A percentile compares a stretch with the other conserved stretches of the same genome.
Evolutionary conservation across 2,113 vertebrate species (phyloP).

Genomic region (Xenopus borealis): DNA sequence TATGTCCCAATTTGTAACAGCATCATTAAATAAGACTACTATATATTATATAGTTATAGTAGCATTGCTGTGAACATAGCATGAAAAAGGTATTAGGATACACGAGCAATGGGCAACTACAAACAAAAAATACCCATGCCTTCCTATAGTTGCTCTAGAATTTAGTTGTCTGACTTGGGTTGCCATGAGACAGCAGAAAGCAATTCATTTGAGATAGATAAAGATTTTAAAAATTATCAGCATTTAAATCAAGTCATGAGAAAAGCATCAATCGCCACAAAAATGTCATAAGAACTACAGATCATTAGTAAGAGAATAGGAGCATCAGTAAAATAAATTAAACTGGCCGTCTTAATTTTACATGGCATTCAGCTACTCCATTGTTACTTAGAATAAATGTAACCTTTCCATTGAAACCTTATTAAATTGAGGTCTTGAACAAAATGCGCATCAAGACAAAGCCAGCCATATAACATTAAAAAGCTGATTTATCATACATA

Average conservation of each 20-base stretch:
- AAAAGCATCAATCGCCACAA: constrained; percentile 2
- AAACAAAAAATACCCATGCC: no score
- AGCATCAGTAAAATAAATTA: constrained; percentile 28
- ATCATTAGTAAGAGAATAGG: neutral
- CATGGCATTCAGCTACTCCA: constrained; percentile 18
- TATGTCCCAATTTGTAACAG: no score
- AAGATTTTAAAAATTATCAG: neutral
- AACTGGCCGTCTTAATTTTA: constrained; percentile 12
- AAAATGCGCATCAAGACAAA: constrained; percentile 32
- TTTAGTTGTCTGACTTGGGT: neutral
- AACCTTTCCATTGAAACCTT: constrained; percentile 26
- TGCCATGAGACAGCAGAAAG: neutral
- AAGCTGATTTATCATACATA: constrained; percentile 34
- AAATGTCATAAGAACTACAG: neutral
- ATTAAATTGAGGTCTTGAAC: constrained; percentile 31
- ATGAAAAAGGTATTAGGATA: no score
- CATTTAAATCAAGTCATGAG: neutral
- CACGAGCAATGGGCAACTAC: no score
- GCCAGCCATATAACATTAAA: constrained; percentile 27
- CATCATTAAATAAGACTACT: no score
- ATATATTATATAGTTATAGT: no score
- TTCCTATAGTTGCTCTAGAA: no score
- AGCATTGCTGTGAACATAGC: no score
- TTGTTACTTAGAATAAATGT: constrained; percentile 39
- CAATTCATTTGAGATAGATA: neutral